These are phyloP conservation scores for Agrotis exclamationis DNA, from an alignment of 2,888 invertebrate genomes.

Conservation along the genomic window DNA sequence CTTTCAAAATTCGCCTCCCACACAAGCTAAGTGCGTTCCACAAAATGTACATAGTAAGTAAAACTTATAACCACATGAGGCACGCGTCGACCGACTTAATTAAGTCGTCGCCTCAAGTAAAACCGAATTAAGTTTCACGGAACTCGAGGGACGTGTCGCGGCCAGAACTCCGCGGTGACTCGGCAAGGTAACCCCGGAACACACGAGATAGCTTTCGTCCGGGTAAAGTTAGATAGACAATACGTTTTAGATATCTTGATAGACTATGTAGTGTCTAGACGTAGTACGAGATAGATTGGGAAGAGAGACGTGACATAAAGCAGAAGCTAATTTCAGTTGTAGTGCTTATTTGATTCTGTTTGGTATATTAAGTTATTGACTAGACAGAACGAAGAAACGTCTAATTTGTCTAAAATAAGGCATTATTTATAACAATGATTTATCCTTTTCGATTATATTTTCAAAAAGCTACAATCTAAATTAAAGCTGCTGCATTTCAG, in stretches of 20 bases:
- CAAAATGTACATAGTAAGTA: slow-evolving; percentile 38
- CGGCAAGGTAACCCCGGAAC: slow-evolving; percentile 46
- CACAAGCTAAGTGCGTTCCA: slow-evolving; percentile 27
- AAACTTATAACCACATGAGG: slow-evolving; percentile 51
- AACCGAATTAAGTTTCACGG: slow-evolving; percentile 79
- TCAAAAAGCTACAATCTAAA: neutral
- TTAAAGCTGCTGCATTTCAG: neutral
- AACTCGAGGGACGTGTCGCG: slow-evolving; percentile 73
- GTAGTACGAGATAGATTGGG: neutral
- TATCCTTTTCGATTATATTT: neutral
- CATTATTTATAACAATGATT: no score
- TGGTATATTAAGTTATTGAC: neutral
- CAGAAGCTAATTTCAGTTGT: neutral
- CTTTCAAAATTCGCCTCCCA: slow-evolving; percentile 7
- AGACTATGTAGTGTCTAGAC: neutral
- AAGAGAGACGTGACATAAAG: neutral
- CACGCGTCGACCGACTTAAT: slow-evolving; percentile 74
- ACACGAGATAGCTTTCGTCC: slow-evolving; percentile 34
- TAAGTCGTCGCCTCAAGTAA: slow-evolving; percentile 80
- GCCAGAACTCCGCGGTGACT: slow-evolving; percentile 48
- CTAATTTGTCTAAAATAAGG: no score
- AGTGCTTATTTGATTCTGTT: neutral
- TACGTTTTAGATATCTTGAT: neutral
- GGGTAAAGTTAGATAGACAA: slow-evolving; percentile 11
- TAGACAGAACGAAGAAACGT: neutral